Evolutionary conservation across 1,140 invertebrate species (phyloP).

Genomic region (Oryzaephilus surinamensis): DNA sequence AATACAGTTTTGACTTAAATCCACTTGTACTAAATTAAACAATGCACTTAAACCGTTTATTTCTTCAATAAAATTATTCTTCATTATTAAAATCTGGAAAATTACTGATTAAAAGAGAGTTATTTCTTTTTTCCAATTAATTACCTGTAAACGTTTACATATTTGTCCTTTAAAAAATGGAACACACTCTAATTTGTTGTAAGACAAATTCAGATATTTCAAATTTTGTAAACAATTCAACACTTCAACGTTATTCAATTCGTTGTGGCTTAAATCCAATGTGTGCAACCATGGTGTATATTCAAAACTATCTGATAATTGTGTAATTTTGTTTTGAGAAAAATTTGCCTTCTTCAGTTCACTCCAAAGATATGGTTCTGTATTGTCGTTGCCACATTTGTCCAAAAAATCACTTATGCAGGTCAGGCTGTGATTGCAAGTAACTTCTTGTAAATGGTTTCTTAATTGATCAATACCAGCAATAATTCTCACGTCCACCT

Average conservation of each 20-base stretch:
- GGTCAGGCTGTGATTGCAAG: too few species aligned
- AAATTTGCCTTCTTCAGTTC: constrained; percentile 46
- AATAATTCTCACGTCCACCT: too few species aligned
- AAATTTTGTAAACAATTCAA: constrained; percentile 46
- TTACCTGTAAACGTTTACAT: constrained; percentile 28
- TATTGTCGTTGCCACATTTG: constrained; percentile 47
- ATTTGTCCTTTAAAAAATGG: constrained; percentile 42
- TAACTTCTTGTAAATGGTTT: too few species aligned
- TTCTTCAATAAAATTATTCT: constrained; percentile 38
- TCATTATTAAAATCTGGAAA: constrained; percentile 26
- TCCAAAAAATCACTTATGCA: constrained; percentile 39
- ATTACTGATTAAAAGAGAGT: background rate
- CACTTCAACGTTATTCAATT: constrained; percentile 37
- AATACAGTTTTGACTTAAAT: constrained; percentile 52
- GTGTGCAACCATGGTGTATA: constrained; percentile 47
- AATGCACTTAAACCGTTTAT: constrained; percentile 32
- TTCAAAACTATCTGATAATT: constrained; percentile 45
- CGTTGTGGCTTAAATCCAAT: constrained; percentile 52
- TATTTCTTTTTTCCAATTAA: background rate
- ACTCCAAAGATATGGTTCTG: constrained; percentile 48
- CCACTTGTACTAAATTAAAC: constrained; percentile 44
- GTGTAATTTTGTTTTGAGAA: constrained; percentile 44
- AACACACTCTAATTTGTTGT: constrained; percentile 47
- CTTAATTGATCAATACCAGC: too few species aligned
- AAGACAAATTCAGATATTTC: constrained; percentile 50